Percentiles rank a stretch among this genome's conserved stretches.
These are phyloP conservation scores for Varecia variegata DNA, from an alignment of 2,797 vertebrate genomes.

Conservation along the genomic window DNA sequence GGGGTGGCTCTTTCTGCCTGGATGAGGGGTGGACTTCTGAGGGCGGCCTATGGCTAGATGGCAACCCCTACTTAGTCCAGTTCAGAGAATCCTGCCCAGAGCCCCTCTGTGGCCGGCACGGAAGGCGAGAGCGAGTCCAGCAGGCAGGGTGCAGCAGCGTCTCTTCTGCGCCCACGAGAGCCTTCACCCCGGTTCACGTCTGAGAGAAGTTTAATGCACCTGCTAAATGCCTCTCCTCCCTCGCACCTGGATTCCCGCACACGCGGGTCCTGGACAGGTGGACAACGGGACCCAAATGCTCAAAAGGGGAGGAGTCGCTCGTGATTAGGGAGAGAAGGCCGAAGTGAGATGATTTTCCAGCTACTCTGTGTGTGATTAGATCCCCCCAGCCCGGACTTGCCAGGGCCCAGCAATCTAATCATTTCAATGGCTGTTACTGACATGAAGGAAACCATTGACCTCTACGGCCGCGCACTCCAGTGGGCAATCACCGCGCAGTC, in stretches of 20 bases:
- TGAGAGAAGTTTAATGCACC: not conserved
- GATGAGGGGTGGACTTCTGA: not conserved
- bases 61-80: not conserved
- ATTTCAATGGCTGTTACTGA: not conserved
- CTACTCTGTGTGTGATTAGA: not conserved
- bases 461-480: fast-evolving
- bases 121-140: not conserved
- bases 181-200: not conserved
- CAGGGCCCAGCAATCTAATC: not conserved
- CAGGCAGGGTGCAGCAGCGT: not conserved
- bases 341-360: not conserved
- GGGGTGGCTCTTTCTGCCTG: not conserved
- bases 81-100: not conserved
- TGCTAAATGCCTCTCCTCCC: not conserved
- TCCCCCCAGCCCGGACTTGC: not conserved
- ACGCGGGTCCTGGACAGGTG: fast-evolving
- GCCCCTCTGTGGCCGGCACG: not conserved
- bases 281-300: fast-evolving
- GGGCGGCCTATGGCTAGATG: not conserved
- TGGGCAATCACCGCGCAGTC: fast-evolving
- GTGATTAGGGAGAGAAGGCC: not conserved
- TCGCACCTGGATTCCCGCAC: not conserved
- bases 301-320: not conserved
- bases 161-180: not conserved
- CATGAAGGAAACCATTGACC: not conserved